A percentile compares a stretch with the other conserved stretches of the same genome.
phyloP scores from a whole-genome alignment of 2,113 vertebrate species.

The Petroica traversi region DNA sequence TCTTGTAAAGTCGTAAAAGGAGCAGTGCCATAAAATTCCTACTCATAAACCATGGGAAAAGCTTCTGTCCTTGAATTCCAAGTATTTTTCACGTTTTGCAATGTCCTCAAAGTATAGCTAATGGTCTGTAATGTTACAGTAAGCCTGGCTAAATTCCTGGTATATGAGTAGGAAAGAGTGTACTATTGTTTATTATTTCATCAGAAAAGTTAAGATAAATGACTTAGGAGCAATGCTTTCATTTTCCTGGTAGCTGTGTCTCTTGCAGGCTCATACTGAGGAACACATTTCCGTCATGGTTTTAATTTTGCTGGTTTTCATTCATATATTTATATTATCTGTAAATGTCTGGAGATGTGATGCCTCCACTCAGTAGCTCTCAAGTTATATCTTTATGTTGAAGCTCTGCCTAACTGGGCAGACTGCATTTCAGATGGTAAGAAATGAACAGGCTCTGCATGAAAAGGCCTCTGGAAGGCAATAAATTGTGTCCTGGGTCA shows the following conservation, averaged over 20 bases:
- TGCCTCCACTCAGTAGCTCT: not conserved
- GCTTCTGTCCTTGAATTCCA: not conserved
- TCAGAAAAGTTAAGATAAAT: not conserved
- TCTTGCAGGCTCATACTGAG: not conserved
- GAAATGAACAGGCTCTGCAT: not conserved
- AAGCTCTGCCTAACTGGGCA: not conserved
- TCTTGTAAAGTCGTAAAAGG: not conserved
- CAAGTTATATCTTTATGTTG: not conserved
- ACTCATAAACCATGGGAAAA: not conserved
- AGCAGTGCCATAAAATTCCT: not conserved
- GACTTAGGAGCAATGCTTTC: not conserved
- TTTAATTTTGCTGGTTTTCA: not conserved
- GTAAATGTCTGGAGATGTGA: not conserved
- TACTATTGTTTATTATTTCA: not conserved
- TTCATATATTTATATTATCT: not conserved
- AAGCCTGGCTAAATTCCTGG: not conserved
- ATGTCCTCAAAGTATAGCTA: not conserved
- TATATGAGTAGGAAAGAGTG: not conserved
- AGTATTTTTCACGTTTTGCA: not conserved
- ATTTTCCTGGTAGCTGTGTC: not conserved
- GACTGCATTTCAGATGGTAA: not conserved
- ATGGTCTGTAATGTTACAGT: not conserved
- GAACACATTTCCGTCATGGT: not conserved
- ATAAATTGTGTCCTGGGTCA: not conserved
- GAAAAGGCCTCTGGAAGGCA: not conserved